These are phyloP conservation scores for Dromaius novaehollandiae DNA, from an alignment of 2,113 vertebrate genomes.

Conservation along the genomic window DNA sequence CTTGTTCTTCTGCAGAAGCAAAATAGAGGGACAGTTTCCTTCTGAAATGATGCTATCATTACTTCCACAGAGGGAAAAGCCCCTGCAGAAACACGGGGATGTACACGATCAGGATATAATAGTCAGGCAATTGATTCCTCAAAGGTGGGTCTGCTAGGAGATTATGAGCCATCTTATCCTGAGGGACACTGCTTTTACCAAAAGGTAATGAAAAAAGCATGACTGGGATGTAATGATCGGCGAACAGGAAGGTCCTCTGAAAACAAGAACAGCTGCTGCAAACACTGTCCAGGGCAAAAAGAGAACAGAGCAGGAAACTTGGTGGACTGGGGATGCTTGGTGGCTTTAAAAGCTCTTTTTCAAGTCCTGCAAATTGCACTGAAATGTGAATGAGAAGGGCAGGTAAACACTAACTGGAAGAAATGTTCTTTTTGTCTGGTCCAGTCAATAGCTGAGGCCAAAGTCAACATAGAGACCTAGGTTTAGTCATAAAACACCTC, in stretches of 20 bases:
- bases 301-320: background rate
- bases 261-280: background rate
- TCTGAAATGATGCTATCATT: background rate
- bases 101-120: background rate
- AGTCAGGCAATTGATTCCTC: background rate
- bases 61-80: conserved; percentile 14
- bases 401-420: background rate
- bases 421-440: conserved; percentile 9
- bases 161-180: background rate
- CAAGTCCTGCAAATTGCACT: background rate
- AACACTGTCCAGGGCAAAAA: background rate
- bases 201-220: background rate
- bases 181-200: background rate
- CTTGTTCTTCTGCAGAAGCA: background rate
- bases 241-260: background rate
- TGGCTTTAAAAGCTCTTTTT: background rate
- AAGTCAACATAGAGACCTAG: conserved; percentile 14
- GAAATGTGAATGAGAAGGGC: background rate
- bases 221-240: background rate
- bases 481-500: conserved; percentile 19
- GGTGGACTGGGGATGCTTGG: background rate
- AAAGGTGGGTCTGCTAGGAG: background rate
- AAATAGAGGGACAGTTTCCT: background rate
- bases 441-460: background rate
- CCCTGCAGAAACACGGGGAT: background rate